These are phyloP conservation scores for honey bee (Apis mellifera) DNA, from an alignment of 1,140 invertebrate genomes.

Conservation along the genomic window DNA sequence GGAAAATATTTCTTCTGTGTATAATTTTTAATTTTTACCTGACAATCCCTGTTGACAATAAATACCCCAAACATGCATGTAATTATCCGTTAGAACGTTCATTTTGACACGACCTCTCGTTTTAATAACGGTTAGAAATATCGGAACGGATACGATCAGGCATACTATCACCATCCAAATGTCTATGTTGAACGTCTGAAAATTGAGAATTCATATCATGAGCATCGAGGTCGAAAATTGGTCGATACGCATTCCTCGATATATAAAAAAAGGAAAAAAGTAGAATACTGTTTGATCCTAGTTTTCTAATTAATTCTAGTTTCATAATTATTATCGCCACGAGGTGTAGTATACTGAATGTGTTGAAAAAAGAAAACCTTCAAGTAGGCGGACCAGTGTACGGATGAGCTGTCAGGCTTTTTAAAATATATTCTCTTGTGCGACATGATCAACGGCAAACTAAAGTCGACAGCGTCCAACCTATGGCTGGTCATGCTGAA, in stretches of 20 bases:
- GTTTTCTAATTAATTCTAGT: too few species aligned
- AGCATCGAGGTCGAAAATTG: neutral
- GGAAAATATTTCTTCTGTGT: neutral
- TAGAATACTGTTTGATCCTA: too few species aligned
- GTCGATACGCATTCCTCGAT: neutral
- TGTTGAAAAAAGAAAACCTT: conserved; percentile 50
- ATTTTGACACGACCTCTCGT: conserved; percentile 21
- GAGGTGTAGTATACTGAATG: neutral
- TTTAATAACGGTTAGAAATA: conserved; percentile 64
- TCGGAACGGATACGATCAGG: conserved; percentile 49
- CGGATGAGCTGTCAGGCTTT: conserved; percentile 10
- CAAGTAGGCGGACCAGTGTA: conserved; percentile 69
- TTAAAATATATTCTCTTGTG: conserved; percentile 62
- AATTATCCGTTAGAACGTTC: conserved; percentile 10
- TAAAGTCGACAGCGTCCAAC: conserved; percentile 66
- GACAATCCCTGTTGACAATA: conserved; percentile 65
- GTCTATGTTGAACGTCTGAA: conserved; percentile 52
- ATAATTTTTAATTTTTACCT: conserved; percentile 49
- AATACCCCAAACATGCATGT: conserved; percentile 44
- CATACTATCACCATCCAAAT: conserved; percentile 62
- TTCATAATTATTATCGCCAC: neutral
- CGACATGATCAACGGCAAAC: conserved; percentile 65
- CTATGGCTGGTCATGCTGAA: conserved; percentile 66
- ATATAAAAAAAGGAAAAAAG: neutral
- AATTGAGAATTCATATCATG: neutral